Evolutionary conservation across 2,888 invertebrate genomes (phyloP).

Genomic region (Poecilobothrus nobilitatus): DNA sequence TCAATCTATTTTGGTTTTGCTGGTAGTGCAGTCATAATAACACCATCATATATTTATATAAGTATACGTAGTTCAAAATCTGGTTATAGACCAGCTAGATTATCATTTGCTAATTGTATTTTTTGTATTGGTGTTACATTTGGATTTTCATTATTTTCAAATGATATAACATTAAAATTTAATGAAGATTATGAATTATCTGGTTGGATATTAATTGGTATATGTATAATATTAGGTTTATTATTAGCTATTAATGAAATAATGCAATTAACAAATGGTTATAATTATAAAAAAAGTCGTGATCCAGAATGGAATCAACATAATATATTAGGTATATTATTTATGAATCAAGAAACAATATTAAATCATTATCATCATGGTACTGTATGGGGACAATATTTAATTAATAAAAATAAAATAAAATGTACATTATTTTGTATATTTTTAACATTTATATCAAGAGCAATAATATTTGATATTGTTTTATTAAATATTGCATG

Average conservation of each 20-base stretch:
- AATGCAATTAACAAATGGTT: conserved; percentile 29
- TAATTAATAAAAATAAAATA: neutral
- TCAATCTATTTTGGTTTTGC: conserved; percentile 35
- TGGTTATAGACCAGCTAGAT: conserved; percentile 30
- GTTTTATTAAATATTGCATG: neutral
- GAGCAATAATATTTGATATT: neutral
- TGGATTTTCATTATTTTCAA: conserved; percentile 31
- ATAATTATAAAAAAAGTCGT: conserved; percentile 32
- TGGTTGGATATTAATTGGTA: conserved; percentile 29
- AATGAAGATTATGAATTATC: conserved; percentile 25
- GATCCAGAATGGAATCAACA: conserved; percentile 26
- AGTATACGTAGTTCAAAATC: conserved; percentile 30
- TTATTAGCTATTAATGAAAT: conserved; percentile 31
- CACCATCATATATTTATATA: conserved; percentile 33
- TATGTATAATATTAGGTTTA: conserved; percentile 25
- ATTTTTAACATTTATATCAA: neutral
- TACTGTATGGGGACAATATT: neutral
- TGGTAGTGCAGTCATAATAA: conserved; percentile 28
- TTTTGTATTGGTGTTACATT: conserved; percentile 29
- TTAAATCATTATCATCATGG: neutral
- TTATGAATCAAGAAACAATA: neutral
- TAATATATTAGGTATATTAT: neutral
- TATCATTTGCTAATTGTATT: conserved; percentile 30
- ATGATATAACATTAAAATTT: conserved; percentile 25
- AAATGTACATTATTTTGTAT: neutral